phyloP scores from a whole-genome alignment of 2,888 invertebrate genomes.

The Macrophya annulata region DNA sequence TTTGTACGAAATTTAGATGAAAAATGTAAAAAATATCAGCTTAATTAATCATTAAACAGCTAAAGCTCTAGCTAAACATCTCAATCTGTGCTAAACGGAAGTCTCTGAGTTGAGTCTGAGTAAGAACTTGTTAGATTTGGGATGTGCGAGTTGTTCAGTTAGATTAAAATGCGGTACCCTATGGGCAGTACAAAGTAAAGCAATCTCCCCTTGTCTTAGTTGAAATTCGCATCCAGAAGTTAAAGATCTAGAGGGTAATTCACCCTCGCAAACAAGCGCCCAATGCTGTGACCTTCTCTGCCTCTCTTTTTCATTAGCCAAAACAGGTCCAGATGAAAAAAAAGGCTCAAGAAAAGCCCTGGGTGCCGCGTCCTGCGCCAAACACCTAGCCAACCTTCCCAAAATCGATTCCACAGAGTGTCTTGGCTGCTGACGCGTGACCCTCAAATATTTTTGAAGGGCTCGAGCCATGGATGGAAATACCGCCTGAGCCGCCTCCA shows the following conservation, averaged over 20 bases:
- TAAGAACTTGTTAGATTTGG: constrained; percentile 97
- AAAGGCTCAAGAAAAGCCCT: constrained; percentile 97
- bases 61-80: constrained; percentile 1
- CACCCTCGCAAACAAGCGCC: constrained; percentile 95
- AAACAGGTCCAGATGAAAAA: constrained; percentile 91
- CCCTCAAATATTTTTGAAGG: constrained; percentile 96
- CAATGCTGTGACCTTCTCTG: constrained; percentile 93
- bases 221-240: constrained; percentile 94
- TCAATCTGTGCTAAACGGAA: constrained; percentile 88
- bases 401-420: constrained; percentile 97
- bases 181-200: constrained; percentile 92
- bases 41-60: background rate
- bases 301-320: constrained; percentile 92
- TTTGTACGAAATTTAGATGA: background rate
- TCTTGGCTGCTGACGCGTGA: constrained; percentile 97
- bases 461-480: constrained; percentile 98
- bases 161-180: constrained; percentile 96
- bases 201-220: constrained; percentile 95
- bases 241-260: constrained; percentile 92
- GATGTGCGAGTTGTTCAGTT: constrained; percentile 97
- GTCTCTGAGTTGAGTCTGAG: constrained; percentile 97
- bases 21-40: background rate
- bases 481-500: constrained; percentile 98
- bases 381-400: constrained; percentile 93
- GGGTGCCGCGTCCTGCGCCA: constrained; percentile 96